Percentiles rank a stretch among this genome's conserved stretches.
Evolutionary conservation across 1,140 invertebrate species (phyloP).

Genomic region (Hyphantria cunea): DNA sequence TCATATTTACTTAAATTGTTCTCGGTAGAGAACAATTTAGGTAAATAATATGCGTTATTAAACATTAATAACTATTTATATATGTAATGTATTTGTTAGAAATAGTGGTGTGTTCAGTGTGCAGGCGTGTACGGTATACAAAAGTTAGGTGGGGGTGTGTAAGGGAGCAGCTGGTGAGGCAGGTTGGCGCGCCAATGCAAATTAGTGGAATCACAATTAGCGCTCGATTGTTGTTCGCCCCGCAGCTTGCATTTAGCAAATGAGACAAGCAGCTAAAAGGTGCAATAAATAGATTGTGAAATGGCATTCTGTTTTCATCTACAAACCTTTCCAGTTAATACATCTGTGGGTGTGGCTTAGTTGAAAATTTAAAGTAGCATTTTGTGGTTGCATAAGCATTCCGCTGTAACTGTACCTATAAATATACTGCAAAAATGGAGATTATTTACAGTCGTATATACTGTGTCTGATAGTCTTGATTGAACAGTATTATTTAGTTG

Average conservation of each 20-base stretch:
- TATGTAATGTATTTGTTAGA: too few species aligned
- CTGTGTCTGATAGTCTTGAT: too few species aligned
- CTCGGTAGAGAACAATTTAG: conserved; percentile 5
- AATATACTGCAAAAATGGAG: too few species aligned
- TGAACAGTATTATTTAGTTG: not conserved
- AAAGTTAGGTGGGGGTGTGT: conserved; percentile 9
- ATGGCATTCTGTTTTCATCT: conserved; percentile 45
- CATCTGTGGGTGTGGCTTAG: conserved; percentile 26
- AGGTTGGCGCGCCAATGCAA: conserved; percentile 54
- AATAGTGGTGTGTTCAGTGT: too few species aligned
- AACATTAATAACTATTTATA: too few species aligned
- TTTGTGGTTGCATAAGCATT: conserved; percentile 4
- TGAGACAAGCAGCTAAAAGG: conserved; percentile 56
- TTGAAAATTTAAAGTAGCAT: not conserved
- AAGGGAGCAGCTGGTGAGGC: conserved; percentile 29
- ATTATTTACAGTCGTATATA: too few species aligned
- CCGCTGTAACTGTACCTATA: conserved; percentile 4
- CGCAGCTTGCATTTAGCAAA: conserved; percentile 59
- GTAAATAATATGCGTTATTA: not conserved
- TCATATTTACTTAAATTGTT: too few species aligned
- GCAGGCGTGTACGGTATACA: conserved; percentile 4
- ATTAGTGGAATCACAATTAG: conserved; percentile 71
- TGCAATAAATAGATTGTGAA: conserved; percentile 57
- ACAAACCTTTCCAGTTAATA: conserved; percentile 31
- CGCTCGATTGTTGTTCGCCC: conserved; percentile 57